Conservation (phyloP, 2,797 vertebrate species). For the Halcyon smyrnensis region DNA sequence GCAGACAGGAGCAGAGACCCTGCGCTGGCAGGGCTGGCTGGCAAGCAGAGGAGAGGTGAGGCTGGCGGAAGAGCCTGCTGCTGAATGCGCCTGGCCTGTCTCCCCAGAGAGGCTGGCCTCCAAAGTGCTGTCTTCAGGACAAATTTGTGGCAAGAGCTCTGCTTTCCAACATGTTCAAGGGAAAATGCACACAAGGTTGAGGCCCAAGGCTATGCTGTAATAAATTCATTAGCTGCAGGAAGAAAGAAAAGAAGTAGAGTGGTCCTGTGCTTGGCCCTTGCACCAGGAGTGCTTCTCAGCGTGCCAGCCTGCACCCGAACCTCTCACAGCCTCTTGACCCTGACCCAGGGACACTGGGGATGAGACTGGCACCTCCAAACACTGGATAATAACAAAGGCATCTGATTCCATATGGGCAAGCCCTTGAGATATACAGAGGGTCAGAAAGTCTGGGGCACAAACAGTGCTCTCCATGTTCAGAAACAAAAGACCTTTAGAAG, state of each 20-base stretch:
- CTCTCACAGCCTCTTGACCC: not conserved
- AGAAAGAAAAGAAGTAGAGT: not conserved
- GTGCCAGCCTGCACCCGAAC: not conserved
- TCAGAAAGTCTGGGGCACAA: not conserved
- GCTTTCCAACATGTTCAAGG: not conserved
- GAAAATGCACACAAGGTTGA: not conserved
- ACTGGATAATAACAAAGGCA: not conserved
- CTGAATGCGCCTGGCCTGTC: not conserved
- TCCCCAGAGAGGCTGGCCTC: not conserved
- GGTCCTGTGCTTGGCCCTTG: not conserved
- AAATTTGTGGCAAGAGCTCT: not conserved
- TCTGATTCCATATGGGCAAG: not conserved
- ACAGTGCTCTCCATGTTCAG: not conserved
- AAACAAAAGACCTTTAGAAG: not conserved
- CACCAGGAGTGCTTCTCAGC: not conserved
- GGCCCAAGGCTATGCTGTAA: not conserved
- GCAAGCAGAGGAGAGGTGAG: not conserved
- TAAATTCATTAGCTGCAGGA: not conserved
- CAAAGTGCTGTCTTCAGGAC: not conserved
- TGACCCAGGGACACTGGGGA: rapidly evolving
- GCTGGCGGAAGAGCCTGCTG: not conserved
- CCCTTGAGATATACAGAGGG: not conserved
- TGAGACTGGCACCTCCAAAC: not conserved
- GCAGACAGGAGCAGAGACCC: not conserved
- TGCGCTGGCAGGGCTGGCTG: not conserved